Percentiles rank a stretch among this genome's conserved stretches.
phyloP scores from a whole-genome alignment of 2,113 vertebrate species.

The Athene cunicularia region DNA sequence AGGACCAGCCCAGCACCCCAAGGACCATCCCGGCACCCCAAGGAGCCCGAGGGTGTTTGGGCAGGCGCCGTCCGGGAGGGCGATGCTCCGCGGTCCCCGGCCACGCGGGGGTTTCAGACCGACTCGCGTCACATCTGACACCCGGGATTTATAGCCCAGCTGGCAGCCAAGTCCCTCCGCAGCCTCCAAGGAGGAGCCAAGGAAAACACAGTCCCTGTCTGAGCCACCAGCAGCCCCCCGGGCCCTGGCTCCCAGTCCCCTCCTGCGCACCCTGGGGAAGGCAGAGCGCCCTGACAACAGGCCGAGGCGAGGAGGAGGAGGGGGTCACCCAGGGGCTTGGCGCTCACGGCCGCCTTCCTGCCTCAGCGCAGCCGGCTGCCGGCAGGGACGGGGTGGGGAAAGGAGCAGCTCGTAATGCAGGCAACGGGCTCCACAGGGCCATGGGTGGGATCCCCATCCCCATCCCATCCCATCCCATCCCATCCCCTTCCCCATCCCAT shows the following conservation, averaged over 20 bases:
- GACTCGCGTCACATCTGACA: neutral
- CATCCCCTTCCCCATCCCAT: too few relatives aligned
- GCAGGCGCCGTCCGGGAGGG: neutral
- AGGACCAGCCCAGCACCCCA: accelerated
- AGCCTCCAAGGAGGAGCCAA: neutral
- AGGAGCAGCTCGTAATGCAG: accelerated
- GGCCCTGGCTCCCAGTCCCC: neutral
- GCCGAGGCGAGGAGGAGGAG: accelerated
- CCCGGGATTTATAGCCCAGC: neutral
- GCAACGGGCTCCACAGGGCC: neutral
- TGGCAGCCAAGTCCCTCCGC: neutral
- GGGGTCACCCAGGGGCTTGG: neutral
- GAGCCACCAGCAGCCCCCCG: neutral
- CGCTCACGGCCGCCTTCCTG: accelerated
- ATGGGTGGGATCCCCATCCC: accelerated
- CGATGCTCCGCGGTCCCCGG: accelerated
- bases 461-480: neutral
- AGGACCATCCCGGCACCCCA: neutral
- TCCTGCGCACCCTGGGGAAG: neutral
- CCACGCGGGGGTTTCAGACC: neutral
- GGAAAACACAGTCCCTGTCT: neutral
- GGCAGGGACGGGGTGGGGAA: neutral
- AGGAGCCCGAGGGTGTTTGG: accelerated
- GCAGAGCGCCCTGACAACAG: neutral
- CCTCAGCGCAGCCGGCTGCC: accelerated